Evolutionary conservation across 2,888 invertebrate species (phyloP).

Genomic region (Flexamia atlantica): DNA sequence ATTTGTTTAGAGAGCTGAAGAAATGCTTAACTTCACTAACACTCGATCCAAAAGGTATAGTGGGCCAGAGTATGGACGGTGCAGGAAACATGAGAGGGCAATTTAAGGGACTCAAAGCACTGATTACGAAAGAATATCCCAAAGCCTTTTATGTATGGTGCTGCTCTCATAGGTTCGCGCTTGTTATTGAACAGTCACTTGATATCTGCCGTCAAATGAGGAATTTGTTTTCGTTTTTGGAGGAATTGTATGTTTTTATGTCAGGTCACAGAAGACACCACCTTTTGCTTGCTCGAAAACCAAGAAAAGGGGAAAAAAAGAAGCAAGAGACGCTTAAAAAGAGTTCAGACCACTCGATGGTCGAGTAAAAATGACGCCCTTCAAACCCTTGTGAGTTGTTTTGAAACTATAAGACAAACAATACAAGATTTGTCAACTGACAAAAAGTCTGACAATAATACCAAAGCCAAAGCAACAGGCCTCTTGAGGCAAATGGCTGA

Average conservation of each 20-base stretch:
- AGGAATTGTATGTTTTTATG: constrained; percentile 51
- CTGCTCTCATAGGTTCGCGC: constrained; percentile 47
- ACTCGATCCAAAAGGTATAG: constrained; percentile 24
- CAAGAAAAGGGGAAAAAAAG: constrained; percentile 21
- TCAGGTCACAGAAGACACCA: constrained; percentile 52
- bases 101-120: neutral
- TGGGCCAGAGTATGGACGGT: constrained; percentile 39
- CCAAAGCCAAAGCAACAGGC: constrained; percentile 26
- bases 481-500: neutral
- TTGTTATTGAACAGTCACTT: constrained; percentile 49
- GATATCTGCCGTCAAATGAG: constrained; percentile 55
- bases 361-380: constrained; percentile 26
- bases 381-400: constrained; percentile 12
- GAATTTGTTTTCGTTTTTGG: constrained; percentile 40
- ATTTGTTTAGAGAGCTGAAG: neutral
- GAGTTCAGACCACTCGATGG: constrained; percentile 15
- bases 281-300: constrained; percentile 21
- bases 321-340: constrained; percentile 22
- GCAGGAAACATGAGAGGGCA: constrained; percentile 33
- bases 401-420: constrained; percentile 9
- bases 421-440: constrained; percentile 20
- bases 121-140: constrained; percentile 10
- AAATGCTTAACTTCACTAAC: constrained; percentile 21
- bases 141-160: constrained; percentile 51
- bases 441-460: constrained; percentile 12